These are phyloP conservation scores for Sebastes paucispinis DNA, from an alignment of 2,797 vertebrate genomes.

Conservation along the genomic window DNA sequence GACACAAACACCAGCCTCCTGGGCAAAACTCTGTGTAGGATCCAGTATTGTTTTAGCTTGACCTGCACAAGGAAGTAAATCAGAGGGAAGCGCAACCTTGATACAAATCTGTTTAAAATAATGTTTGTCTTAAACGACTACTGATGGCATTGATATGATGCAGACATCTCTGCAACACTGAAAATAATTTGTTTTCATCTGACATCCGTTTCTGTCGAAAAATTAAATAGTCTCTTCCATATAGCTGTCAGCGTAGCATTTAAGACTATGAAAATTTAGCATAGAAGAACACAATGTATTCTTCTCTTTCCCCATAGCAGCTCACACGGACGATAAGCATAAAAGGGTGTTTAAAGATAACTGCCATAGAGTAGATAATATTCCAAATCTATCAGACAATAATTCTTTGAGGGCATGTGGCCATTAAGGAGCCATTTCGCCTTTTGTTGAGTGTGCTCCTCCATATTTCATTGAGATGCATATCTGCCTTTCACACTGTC, in stretches of 20 bases:
- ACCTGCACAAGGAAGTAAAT: neutral
- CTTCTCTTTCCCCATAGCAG: constrained; percentile 35
- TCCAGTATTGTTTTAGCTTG: neutral
- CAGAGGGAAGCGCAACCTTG: neutral
- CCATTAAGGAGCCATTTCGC: constrained; percentile 77
- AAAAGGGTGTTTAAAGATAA: constrained; percentile 75
- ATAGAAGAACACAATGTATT: constrained; percentile 18
- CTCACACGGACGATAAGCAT: constrained; percentile 56
- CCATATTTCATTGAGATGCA: constrained; percentile 82
- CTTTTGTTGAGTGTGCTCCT: constrained; percentile 76
- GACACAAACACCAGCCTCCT: too few relatives aligned
- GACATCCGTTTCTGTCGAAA: neutral
- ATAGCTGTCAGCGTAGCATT: constrained; percentile 2
- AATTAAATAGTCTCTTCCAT: neutral
- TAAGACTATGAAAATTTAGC: constrained; percentile 24
- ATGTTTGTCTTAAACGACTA: neutral
- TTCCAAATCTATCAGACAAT: constrained; percentile 79
- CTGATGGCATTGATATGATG: neutral
- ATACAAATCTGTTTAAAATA: neutral
- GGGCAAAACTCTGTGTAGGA: too few relatives aligned
- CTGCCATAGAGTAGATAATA: constrained; percentile 74
- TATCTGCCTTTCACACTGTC: constrained; percentile 77
- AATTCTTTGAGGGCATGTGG: constrained; percentile 77
- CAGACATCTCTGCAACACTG: neutral
- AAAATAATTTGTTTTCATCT: neutral